Evolutionary conservation across 2,797 vertebrate genomes (phyloP).

Genomic region (Rallus crepitans): DNA sequence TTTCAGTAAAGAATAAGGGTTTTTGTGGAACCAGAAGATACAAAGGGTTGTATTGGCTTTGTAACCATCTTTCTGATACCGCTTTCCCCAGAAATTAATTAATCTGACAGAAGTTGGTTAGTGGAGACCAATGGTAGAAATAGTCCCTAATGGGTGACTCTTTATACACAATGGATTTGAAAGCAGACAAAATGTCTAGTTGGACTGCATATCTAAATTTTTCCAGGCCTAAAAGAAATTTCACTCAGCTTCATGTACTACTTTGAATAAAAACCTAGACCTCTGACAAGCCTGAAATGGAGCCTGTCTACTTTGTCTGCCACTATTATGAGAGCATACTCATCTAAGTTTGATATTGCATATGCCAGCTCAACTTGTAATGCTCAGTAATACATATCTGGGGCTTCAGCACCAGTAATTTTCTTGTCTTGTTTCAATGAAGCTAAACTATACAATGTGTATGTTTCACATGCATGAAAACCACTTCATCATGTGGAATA

Average conservation of each 20-base stretch:
- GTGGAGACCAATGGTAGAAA: not conserved
- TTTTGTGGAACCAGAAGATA: not conserved
- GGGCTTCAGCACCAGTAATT: not conserved
- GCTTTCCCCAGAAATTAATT: not conserved
- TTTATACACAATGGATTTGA: not conserved
- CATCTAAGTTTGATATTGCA: accelerated
- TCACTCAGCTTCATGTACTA: not conserved
- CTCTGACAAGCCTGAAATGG: not conserved
- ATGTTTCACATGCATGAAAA: not conserved
- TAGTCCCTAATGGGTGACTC: not conserved
- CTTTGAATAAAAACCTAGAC: not conserved
- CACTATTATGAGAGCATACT: not conserved
- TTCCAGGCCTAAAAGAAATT: not conserved
- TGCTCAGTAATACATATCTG: not conserved
- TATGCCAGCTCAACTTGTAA: not conserved
- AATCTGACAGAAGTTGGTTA: not conserved
- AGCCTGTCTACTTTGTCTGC: not conserved
- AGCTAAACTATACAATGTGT: not conserved
- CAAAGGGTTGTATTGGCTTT: not conserved
- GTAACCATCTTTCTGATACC: not conserved
- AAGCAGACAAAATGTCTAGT: not conserved
- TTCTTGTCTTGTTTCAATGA: not conserved
- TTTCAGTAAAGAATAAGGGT: not conserved
- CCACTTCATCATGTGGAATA: not conserved
- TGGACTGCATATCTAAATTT: not conserved